phyloP scores from a whole-genome alignment of 1,140 invertebrate species.

The Drosophila bifasciata region DNA sequence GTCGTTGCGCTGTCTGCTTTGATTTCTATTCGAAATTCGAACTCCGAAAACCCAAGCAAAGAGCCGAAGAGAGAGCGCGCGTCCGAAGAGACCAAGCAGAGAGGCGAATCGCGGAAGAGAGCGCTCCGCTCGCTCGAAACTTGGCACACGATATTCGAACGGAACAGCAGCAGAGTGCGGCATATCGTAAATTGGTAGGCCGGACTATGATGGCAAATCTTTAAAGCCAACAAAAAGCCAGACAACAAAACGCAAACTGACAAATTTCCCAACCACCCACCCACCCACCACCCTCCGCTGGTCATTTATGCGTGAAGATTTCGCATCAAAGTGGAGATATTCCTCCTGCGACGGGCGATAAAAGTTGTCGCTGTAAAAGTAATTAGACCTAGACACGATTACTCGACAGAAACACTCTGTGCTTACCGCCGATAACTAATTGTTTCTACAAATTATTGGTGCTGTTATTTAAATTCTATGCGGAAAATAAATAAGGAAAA shows the following conservation, averaged over 20 bases:
- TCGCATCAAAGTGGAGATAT: conserved; percentile 44
- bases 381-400: conserved; percentile 54
- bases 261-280: conserved; percentile 35
- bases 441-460: conserved; percentile 15
- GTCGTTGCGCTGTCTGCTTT: conserved; percentile 50
- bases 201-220: conserved; percentile 20
- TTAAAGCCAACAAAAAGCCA: conserved; percentile 20
- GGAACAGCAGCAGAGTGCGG: not conserved
- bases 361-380: conserved; percentile 56
- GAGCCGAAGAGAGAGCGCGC: conserved; percentile 8
- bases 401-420: conserved; percentile 28
- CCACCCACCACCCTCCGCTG: not conserved
- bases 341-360: conserved; percentile 51
- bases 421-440: conserved; percentile 47
- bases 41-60: conserved; percentile 5
- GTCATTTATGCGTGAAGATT: conserved; percentile 60
- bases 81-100: conserved; percentile 8
- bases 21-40: conserved; percentile 61
- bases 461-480: not conserved
- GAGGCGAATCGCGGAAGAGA: conserved; percentile 21
- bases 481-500: too few species aligned
- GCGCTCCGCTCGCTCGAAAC: conserved; percentile 27
- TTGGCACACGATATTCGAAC: conserved; percentile 55
- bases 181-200: conserved; percentile 37
- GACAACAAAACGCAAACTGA: conserved; percentile 41